These are phyloP conservation scores for Syngnathus rostellatus DNA, from an alignment of 2,797 vertebrate species.

Conservation along the genomic window DNA sequence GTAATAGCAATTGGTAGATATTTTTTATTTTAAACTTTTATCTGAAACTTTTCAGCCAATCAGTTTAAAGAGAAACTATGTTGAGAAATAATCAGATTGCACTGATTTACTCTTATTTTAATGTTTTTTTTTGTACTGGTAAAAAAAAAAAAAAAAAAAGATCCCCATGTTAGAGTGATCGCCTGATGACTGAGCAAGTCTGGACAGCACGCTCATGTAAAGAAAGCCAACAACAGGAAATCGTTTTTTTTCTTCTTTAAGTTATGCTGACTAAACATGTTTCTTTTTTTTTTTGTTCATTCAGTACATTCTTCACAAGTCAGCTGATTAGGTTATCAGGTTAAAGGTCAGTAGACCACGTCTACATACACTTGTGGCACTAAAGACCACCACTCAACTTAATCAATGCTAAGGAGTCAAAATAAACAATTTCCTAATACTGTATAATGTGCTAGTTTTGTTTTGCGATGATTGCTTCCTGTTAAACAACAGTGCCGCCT, in stretches of 20 bases:
- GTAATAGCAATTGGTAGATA: too few species aligned
- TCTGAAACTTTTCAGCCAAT: too few species aligned
- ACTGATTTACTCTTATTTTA: too few species aligned
- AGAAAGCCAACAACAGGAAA: neutral
- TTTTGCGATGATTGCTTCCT: neutral
- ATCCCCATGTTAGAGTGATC: neutral
- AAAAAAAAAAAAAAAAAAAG: too few species aligned
- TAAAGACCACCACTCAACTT: neutral
- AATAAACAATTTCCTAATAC: too few species aligned
- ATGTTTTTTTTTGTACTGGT: too few species aligned
- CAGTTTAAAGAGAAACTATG: too few species aligned
- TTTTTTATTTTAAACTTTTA: too few species aligned
- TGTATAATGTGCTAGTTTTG: neutral
- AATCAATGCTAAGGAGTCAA: neutral
- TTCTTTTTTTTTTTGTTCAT: neutral
- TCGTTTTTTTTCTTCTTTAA: neutral
- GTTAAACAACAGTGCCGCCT: neutral
- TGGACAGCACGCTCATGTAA: neutral
- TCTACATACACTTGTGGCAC: neutral
- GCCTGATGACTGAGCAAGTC: slow-evolving; percentile 1
- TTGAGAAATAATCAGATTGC: too few species aligned
- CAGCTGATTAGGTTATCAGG: slow-evolving; percentile 1
- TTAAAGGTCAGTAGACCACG: slow-evolving; percentile 1
- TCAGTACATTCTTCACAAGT: neutral
- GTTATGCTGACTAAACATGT: neutral